Conservation (phyloP, 2,113 vertebrate species). For the Tinamus guttatus region DNA sequence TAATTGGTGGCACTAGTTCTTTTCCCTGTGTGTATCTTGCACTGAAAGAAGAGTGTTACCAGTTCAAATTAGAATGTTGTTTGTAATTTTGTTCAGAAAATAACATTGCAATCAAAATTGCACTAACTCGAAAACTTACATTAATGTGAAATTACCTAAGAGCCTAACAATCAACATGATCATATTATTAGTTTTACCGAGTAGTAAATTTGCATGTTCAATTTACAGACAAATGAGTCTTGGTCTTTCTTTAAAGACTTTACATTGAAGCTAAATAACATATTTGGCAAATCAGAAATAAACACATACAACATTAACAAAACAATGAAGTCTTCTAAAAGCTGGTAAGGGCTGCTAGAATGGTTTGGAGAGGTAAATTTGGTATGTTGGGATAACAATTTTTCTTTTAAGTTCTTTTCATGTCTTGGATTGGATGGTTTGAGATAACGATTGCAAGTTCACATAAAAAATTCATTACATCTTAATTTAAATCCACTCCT, state of each 20-base stretch:
- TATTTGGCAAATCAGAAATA: not conserved
- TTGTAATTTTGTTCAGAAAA: not conserved
- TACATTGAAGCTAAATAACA: not conserved
- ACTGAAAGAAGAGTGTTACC: not conserved
- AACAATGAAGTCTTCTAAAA: not conserved
- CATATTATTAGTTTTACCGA: not conserved
- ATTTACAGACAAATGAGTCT: not conserved
- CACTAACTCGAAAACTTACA: not conserved
- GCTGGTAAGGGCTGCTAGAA: not conserved
- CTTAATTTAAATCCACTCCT: not conserved
- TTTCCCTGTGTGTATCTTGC: not conserved
- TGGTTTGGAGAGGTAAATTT: not conserved
- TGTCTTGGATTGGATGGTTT: not conserved
- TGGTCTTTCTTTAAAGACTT: not conserved
- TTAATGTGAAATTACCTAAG: not conserved
- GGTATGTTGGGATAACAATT: not conserved
- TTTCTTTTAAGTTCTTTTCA: not conserved
- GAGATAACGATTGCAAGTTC: not conserved
- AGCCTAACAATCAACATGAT: not conserved
- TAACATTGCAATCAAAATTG: not conserved
- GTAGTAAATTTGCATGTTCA: not conserved
- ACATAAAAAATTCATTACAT: constrained; percentile 34
- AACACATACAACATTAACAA: not conserved
- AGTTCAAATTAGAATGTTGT: not conserved
- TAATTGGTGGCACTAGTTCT: not conserved